Base-by-base conservation (phyloP, 2,888 invertebrate species). In the Sinohyriopsis cumingii region DNA sequence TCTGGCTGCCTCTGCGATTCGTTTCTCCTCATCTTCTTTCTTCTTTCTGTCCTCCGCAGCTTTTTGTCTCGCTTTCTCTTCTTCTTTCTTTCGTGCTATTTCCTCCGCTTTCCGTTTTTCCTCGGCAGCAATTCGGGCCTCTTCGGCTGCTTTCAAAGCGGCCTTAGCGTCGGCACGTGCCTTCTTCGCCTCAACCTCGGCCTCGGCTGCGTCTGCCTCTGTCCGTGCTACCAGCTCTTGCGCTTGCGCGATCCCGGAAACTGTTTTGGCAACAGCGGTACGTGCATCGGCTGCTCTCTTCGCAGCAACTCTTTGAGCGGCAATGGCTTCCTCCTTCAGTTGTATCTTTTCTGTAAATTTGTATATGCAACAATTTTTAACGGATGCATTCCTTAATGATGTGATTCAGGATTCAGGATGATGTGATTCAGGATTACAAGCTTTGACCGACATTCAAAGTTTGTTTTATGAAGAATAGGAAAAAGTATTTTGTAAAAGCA, bases 221-320 rank as follows among this genome's bases (percentile, higher is more conserved):
- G 73, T 78, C 55, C 82, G 80, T 19, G 75, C 77, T 18, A 76
- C 80, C 22, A 79, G 65, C 62, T 77, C 68, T 22, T 79, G 65
- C 18, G 82, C 73, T 65, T 81, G 79, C 1, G 83, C 72, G 3
- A 81, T 74, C n/a, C 75, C 75, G 19, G 69, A 65, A 12, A 76
- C 74, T 24, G 80, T 80, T n/a, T 68, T 75, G 15, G 83, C 81
- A 25, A 79, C 64, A 12, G 75, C 76, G 22, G 81, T 75, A 61
- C 78, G 68, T 33, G 80, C 81, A 57, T 81, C 80, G 24, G 80
- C 73, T n/a, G 84, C 83, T 61, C 78, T 80, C 9, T 79, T 80
- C 64, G 80, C 68, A 18, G 77, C 73, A n/a, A 76, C 73, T 56
- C 76, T 80, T 61, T 81, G 77, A 19, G 73, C 74, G 6, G 84